Base-by-base conservation (phyloP, 2,797 vertebrate species). In the Crocodylus rhombifer region DNA sequence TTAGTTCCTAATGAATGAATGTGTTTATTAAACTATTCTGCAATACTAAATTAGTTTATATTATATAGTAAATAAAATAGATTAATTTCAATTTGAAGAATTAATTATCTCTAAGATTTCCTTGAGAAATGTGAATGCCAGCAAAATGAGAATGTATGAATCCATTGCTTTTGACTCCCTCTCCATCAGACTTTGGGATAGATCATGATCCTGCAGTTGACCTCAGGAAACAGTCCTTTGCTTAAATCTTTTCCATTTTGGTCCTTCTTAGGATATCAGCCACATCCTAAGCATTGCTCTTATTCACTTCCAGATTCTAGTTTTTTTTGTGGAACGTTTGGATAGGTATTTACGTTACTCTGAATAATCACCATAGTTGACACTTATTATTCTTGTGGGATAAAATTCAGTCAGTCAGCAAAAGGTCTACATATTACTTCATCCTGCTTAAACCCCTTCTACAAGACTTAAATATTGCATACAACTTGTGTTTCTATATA, bases 71-170 rank as follows among this genome's bases (percentile, higher is more conserved):
- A 56, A 87, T 78, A 84, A 95, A 94, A 80, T 74, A 82, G 82
- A 51, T 73, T 6, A 61, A 87, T 94, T 82, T 86, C 82, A 4
- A 71, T 42, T 6, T 30, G 25, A 89, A 87, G 14, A 90, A 85
- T 83, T 81, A 87, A 87, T 84, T 95, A 64, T 1, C 83, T 93
- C n/a, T 56, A 5, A 80, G 28, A 73, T 81, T 91, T 88, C 80
- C 23, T 87, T 77, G 1, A 69, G 26, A 96, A 94, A 91, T 36
- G 1, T 3, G 0, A 0, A 58, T 65, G 14, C 5, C 14, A 51
- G 17, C 4, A 71, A 91, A 87, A 12, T 21, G 18, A 89, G 20
- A 87, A 83, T 67, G 42, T 77, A 61, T 79, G 73, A 77, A 84
- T 92, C 36, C 30, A 60, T 23, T 56, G 25, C 57, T 65, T 80